A percentile compares a stretch with the other conserved stretches of the same genome.
Evolutionary conservation across 2,797 vertebrate species (phyloP).

Genomic region (Geotrypetes seraphini): DNA sequence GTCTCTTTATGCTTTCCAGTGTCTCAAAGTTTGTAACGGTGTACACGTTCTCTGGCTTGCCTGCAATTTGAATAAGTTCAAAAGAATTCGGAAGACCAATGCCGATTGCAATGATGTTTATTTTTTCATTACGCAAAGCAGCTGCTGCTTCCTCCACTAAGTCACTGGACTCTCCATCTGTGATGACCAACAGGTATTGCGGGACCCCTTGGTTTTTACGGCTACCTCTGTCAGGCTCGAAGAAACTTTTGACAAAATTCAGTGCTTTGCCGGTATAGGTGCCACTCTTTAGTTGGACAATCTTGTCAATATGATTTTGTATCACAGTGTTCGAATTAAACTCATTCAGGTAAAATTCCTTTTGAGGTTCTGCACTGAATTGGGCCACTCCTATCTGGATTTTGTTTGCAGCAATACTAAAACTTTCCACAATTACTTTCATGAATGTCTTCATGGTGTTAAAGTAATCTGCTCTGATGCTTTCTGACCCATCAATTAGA

Average conservation of each 20-base stretch:
- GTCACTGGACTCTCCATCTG: slow-evolving; percentile 57
- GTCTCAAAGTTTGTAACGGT: slow-evolving; percentile 33
- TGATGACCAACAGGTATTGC: slow-evolving; percentile 70
- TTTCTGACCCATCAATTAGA: slow-evolving; percentile 63
- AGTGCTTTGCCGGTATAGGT: slow-evolving; percentile 53
- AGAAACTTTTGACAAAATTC: slow-evolving; percentile 41
- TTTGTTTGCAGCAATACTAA: slow-evolving; percentile 37
- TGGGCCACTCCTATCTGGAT: slow-evolving; percentile 62
- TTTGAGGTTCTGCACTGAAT: slow-evolving; percentile 43
- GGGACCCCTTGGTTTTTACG: slow-evolving; percentile 31
- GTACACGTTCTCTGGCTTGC: slow-evolving; percentile 35
- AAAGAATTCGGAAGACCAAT: slow-evolving; percentile 36
- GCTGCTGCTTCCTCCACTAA: slow-evolving; percentile 35
- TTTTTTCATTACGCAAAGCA: slow-evolving; percentile 27
- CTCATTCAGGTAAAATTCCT: slow-evolving; percentile 59
- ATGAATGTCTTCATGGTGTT: slow-evolving; percentile 57
- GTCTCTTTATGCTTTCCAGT: slow-evolving; percentile 38
- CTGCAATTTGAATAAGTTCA: slow-evolving; percentile 60
- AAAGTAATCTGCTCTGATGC: slow-evolving; percentile 43
- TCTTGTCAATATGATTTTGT: slow-evolving; percentile 25
- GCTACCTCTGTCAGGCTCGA: slow-evolving; percentile 45
- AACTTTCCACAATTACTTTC: slow-evolving; percentile 39
- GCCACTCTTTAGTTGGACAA: slow-evolving; percentile 27
- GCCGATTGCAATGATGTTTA: slow-evolving; percentile 62
- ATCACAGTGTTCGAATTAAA: slow-evolving; percentile 16